These are phyloP conservation scores for Andrena minutula DNA, from an alignment of 2,888 invertebrate genomes.

Conservation along the genomic window DNA sequence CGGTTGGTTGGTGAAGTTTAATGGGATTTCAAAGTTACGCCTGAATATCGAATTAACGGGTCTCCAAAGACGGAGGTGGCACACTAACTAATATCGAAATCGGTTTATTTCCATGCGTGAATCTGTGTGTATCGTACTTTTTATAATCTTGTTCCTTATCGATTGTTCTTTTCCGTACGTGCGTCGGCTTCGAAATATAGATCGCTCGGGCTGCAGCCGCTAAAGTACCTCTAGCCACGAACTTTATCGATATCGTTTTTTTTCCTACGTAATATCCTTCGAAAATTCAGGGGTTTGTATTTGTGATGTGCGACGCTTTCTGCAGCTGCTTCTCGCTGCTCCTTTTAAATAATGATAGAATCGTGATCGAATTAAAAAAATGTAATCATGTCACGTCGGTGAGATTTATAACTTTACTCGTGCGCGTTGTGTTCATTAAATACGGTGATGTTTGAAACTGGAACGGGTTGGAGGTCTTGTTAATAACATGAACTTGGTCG, in stretches of 20 bases:
- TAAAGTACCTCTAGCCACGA: not conserved
- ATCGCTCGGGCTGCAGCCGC: not conserved
- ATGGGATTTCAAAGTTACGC: constrained; percentile 40
- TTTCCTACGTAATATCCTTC: not conserved
- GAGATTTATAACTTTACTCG: too few species aligned
- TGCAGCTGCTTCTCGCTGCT: not conserved
- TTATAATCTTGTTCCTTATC: constrained; percentile 46
- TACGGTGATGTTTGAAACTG: not conserved
- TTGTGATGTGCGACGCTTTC: not conserved
- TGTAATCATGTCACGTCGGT: too few species aligned
- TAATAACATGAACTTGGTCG: too few species aligned
- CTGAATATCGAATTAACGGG: constrained; percentile 46
- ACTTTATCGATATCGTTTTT: not conserved
- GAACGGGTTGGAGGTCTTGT: not conserved
- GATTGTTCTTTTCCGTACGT: constrained; percentile 35
- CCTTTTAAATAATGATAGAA: too few species aligned
- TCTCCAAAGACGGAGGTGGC: not conserved
- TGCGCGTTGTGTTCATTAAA: not conserved
- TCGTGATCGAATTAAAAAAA: too few species aligned
- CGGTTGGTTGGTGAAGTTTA: constrained; percentile 15
- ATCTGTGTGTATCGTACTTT: constrained; percentile 19
- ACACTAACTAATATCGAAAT: constrained; percentile 34
- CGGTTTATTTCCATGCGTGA: constrained; percentile 36
- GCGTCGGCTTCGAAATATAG: constrained; percentile 11
- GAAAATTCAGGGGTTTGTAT: too few species aligned